Evolutionary conservation across 2,113 vertebrate genomes (phyloP), one percentile per base, ranked within the genome.

Genomic region (Seriola aureovittata): DNA sequence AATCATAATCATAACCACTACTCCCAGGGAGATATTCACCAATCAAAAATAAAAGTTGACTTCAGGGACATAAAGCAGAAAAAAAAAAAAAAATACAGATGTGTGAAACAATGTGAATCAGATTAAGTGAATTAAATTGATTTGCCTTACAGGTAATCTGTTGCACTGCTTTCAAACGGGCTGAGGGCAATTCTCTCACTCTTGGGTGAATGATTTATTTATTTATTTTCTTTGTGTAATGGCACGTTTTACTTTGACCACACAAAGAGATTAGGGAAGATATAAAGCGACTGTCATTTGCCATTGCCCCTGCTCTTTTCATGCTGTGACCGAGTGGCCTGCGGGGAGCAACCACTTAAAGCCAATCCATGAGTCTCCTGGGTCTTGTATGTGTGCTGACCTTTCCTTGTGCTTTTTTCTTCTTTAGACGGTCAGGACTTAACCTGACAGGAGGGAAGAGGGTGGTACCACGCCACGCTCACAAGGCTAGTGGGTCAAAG

Each of bases 1-100:
- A 81, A 92, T 90, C 14, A 69, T 85, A 81, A 92, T 90, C 14
- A 69, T 17, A 81, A 67, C 75, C 67, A 32, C 42, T 42, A 70
- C 17, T 64, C 66, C 55, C 72, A 77, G 80, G 36, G 68, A 78
- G 23, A 85, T 66, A 44, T 71, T 12, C 3, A 6, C 48, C 60
- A 64, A 50, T 36, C 25, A 60, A n/a, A 77, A 78, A 12, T 42
- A 48, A 23, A 66, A 60, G 5, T 21, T 52, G 52, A 68, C 64
- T 38, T 60, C 3, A 16, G n/a, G 48, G 21, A 74, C 5, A 25
- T 52, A 42, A 4, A 54, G 38, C 57, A 63, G 21, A 60, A 38
- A 59, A 29, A 40, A 11, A 71, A 29, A 12, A 7, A 44, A 57
- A 3, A 36, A 40, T 1, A 46, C 1, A 58, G 55, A 75, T 17